Evolutionary conservation across 2,797 vertebrate species (phyloP), one percentile per base, ranked within the genome.

Genomic region (Garrulus glandarius): DNA sequence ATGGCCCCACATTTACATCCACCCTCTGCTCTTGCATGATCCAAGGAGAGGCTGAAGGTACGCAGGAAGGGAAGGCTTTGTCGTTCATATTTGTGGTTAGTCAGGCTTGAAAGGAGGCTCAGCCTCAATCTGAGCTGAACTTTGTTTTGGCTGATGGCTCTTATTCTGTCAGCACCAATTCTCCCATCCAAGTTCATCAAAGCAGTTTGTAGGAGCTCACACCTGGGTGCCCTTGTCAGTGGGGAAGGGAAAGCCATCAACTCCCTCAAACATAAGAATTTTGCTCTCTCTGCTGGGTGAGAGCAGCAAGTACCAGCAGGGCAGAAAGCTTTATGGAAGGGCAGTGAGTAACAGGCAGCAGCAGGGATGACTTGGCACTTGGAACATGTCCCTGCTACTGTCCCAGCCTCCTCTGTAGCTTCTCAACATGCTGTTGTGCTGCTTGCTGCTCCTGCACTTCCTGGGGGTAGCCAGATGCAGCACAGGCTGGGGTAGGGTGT

Each of bases 21-120:
- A 53, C 21, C 7, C 29, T 41, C 29, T 37, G 5, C 20, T 61
- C n/a, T 60, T 5, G 3, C 50, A 63, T 36, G 20, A 82, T 10
- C 18, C 1, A 0, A 12, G 17, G 24, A 13, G 36, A 88, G 46
- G 44, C 44, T 68, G 68, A 91, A 79, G 77, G 37, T 84, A 74
- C 24, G n/a, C 43, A 79, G 83, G 92, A 93, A 91, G 34, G 24
- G 41, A 84, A 89, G 37, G 63, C 67, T 87, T 82, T 92, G 70
- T 76, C 1, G 0, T 43, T 89, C 44, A 3, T 79, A 10, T 70
- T 56, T 95, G 74, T 87, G 74, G 55, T 91, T 95, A 92, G 70
- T 47, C 55, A 72, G 43, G 52, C 39, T 72, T 88, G 80, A 92
- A 90, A 90, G 50, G 23, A 1, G 0, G 36, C 55, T 92, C 47